Evolutionary conservation across 2,113 vertebrate species (phyloP), one percentile per base, ranked within the genome.

Genomic region (Oceanites oceanicus): DNA sequence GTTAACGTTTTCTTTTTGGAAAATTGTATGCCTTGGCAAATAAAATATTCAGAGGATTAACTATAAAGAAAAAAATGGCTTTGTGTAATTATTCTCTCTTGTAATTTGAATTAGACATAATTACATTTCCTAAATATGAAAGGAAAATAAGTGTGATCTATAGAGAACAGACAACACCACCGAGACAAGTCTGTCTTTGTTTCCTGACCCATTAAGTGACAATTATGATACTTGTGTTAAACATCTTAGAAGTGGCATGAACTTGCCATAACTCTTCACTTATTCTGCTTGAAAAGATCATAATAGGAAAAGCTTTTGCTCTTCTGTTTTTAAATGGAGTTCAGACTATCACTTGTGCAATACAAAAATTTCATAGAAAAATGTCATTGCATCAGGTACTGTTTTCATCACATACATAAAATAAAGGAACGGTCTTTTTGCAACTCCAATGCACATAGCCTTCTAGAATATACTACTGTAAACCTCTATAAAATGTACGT

Each of bases 201-300:
- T 95, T 97, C 95, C 94, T 98, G 96, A 96, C 97, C 97, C 96
- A 96, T 97, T 97, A 98, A 96, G 95, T 89, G 95, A 96, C 98
- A 97, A 98, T 98, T 97, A 97, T 11, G 70, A 96, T 90, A 95
- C 97, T 98, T 86, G 79, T 97, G 97, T 97, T 98, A 97, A 98
- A 97, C 96, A 96, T 97, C 95, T 95, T 71, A 92, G 95, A 97
- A 97, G 96, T 96, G 96, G 95, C 95, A 95, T 85, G 91, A 96
- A 96, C 97, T 97, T 97, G 93, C 95, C 94, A 74, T 90, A 91
- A 96, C 83, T 95, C 94, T 82, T 96, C 78, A 91, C 91, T 84
- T 65, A 23, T 97, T 97, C 96, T 96, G 97, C 97, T 94, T 96
- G 94, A 96, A 94, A 96, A 96, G 92, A 97, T 88, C 70, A 44